Percentiles rank a stretch among this genome's conserved stretches.
Evolutionary conservation across 92 coral and sea anemone genomes (phyloP).

Genomic region (Actinostola sp.): DNA sequence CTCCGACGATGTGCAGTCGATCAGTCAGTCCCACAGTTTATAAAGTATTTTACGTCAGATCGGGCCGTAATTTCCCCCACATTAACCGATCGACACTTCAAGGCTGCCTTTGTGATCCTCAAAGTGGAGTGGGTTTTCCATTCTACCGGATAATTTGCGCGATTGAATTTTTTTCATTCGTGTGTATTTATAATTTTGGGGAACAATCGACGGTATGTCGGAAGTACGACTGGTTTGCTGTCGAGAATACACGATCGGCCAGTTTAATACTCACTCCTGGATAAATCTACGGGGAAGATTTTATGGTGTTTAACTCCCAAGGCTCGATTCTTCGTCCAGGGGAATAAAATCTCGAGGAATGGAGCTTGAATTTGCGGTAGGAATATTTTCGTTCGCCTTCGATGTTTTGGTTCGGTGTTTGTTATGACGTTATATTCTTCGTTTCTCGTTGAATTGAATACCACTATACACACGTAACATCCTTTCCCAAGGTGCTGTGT

Average conservation of each 20-base stretch:
- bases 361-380: background rate
- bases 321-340: too few relatives aligned
- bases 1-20: constrained; percentile 31
- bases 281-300: too few relatives aligned
- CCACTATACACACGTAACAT: constrained; percentile 25
- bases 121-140: background rate
- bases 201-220: constrained; percentile 32
- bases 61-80: background rate
- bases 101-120: background rate
- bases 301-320: too few relatives aligned
- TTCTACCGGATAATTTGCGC: background rate
- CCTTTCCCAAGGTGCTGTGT: background rate
- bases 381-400: background rate
- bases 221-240: constrained; percentile 12
- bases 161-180: constrained; percentile 4
- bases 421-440: constrained; percentile 29
- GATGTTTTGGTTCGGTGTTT: constrained; percentile 22
- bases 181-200: constrained; percentile 13
- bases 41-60: constrained; percentile 3
- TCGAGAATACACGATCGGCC: background rate
- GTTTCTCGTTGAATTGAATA: constrained; percentile 12
- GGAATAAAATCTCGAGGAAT: too few relatives aligned
- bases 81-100: background rate
- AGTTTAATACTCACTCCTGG: too few relatives aligned
- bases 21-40: constrained; percentile 4